phyloP scores from a whole-genome alignment of 23 tunicate genomes.

The Oikopleura vanhoeffeni region DNA sequence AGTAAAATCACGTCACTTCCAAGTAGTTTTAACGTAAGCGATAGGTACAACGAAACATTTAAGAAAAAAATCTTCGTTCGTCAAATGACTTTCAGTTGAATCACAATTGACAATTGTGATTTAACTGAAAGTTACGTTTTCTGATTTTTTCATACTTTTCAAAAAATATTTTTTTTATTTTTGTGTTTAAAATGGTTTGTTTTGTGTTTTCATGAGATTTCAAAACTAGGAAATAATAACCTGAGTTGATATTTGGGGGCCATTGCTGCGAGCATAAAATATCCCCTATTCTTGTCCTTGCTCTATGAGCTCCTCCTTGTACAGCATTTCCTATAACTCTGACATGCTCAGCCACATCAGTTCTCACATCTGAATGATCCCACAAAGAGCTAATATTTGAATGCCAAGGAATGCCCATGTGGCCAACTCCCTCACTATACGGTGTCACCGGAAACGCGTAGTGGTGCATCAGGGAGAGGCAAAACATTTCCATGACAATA shows the following conservation, averaged over 20 bases:
- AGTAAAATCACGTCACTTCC: too few species aligned
- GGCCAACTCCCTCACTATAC: slow-evolving; percentile 34
- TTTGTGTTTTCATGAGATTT: too few species aligned
- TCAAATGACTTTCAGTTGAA: too few species aligned
- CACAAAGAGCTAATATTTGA: slow-evolving; percentile 49
- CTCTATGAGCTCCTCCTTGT: background rate
- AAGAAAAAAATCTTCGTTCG: too few species aligned
- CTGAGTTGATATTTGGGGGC: background rate
- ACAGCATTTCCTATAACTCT: slow-evolving; percentile 32
- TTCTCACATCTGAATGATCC: slow-evolving; percentile 62
- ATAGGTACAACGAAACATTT: too few species aligned
- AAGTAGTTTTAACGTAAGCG: too few species aligned
- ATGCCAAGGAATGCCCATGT: slow-evolving; percentile 59
- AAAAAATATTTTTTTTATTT: too few species aligned
- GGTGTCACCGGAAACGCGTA: slow-evolving; percentile 59
- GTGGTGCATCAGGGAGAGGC: slow-evolving; percentile 73
- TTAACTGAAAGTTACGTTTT: too few species aligned
- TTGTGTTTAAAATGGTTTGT: too few species aligned
- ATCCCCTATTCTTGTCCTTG: background rate
- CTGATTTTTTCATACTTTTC: too few species aligned
- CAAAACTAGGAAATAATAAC: too few species aligned
- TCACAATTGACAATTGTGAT: too few species aligned
- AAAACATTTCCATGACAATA: slow-evolving; percentile 54
- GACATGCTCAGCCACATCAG: slow-evolving; percentile 79
- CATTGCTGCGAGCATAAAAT: background rate